Conservation (phyloP, 2,797 vertebrate genomes). For the Danionella dracula region DNA sequence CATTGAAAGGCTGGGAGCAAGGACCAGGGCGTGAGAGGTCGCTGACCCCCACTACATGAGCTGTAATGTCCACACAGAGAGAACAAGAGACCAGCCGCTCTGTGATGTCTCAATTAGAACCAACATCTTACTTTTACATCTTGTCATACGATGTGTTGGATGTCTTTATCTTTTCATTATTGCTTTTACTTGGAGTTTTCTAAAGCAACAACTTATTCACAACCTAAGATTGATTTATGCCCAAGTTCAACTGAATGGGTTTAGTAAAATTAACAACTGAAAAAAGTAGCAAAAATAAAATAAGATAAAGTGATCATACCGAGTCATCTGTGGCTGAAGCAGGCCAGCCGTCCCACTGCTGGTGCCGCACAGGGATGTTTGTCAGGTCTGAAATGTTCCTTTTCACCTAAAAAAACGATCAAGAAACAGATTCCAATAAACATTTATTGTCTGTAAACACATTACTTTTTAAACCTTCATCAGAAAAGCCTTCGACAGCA, state of each 20-base stretch:
- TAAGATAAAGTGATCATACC: constrained; percentile 64
- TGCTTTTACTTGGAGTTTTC: no score
- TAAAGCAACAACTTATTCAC: no score
- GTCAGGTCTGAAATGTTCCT: constrained; percentile 95
- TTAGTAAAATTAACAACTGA: no score
- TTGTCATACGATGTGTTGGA: no score
- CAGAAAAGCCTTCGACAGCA: neutral
- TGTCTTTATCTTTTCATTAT: no score
- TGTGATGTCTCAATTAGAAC: constrained; percentile 75
- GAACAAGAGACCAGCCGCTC: constrained; percentile 55
- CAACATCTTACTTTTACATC: constrained; percentile 57
- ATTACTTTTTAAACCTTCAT: neutral
- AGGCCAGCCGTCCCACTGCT: constrained; percentile 97
- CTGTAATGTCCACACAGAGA: constrained; percentile 72
- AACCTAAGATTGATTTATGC: no score
- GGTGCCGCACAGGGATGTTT: constrained; percentile 96
- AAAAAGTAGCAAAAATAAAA: neutral
- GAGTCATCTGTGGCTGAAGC: constrained; percentile 87
- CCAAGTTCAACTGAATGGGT: no score
- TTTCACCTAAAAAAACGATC: constrained; percentile 77
- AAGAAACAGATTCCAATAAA: constrained; percentile 18
- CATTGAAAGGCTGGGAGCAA: constrained; percentile 63
- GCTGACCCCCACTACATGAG: constrained; percentile 71
- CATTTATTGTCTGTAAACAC: neutral
- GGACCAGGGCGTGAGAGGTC: constrained; percentile 65